Base-by-base conservation (phyloP, 2,888 invertebrate genomes). In the Empis livida region DNA sequence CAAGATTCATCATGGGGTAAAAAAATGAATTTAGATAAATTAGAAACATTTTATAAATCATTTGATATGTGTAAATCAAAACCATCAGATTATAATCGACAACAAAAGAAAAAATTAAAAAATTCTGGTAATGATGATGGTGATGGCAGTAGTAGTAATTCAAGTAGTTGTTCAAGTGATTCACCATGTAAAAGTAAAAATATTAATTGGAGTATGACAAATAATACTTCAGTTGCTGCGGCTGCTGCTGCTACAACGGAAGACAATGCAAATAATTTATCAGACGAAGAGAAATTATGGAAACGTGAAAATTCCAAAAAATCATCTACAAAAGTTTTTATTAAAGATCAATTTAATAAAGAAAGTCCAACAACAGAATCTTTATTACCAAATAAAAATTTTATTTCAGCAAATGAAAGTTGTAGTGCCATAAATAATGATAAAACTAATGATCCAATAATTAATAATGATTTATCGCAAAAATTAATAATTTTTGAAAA, bases 21-120 rank as follows among this genome's bases (percentile, higher is more conserved):
- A 13, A 10, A 13, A 45, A 48, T 10, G 48, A 48, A 43, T 41
- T 32, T 59, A 3, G 58, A 62, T 40, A 58, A 64, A 49, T 51
- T 67, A 46, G 67, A 67, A 54, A 60, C 64, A 52, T 67, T 67
- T 53, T 67, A 67, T 54, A 65, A 63, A 56, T 57, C 65, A 5
- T 67, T 67, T 51, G 65, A 68, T 53, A 59, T 62, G 46, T 68
- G 68, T 53, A 66, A 62, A 54, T 55, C 51, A 42, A 44, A 46
- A 44, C 5, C 27, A 14, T n/a, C 20, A 27, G 20, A 15, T 10
- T 17, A 30, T 14, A 14, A 37, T 14, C 37, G 15, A 27, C 42
- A 15, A 10, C 14, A n/a, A 30, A 11, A 32, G 32, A 15, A 31
- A 13, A 23, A 20, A n/a, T 23, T 6, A 20, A 41, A 23, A 13